phyloP scores from a whole-genome alignment of 2,113 vertebrate species.

The Callocephalon fimbriatum region DNA sequence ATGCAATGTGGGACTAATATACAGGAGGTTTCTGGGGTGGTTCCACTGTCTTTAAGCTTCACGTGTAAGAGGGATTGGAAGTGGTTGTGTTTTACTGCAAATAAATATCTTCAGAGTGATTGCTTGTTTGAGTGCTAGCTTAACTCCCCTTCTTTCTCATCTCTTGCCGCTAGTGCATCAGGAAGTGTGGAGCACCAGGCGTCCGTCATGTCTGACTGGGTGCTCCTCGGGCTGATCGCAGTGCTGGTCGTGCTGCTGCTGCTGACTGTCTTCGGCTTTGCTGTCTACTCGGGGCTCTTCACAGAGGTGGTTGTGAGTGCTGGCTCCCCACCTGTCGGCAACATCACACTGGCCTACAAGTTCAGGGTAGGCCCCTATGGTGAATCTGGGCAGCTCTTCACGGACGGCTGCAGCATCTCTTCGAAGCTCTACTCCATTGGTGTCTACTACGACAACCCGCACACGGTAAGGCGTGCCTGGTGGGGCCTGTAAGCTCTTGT shows the following conservation, averaged over 20 bases:
- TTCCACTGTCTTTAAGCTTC: neutral
- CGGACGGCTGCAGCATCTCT: slow-evolving; percentile 84
- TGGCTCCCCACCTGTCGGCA: slow-evolving; percentile 85
- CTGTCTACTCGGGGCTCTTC: slow-evolving; percentile 86
- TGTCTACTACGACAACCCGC: slow-evolving; percentile 90
- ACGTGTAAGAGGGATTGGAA: neutral
- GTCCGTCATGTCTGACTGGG: slow-evolving; percentile 82
- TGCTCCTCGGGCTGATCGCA: slow-evolving; percentile 74
- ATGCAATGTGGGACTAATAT: slow-evolving; percentile 10
- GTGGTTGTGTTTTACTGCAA: neutral
- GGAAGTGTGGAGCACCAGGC: slow-evolving; percentile 9
- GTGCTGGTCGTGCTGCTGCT: slow-evolving; percentile 79
- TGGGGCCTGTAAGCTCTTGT: neutral
- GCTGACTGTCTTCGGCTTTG: slow-evolving; percentile 79
- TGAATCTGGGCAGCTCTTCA: slow-evolving; percentile 82
- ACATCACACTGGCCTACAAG: slow-evolving; percentile 88
- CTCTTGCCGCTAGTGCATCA: neutral
- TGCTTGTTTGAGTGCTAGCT: neutral
- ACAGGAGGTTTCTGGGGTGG: neutral
- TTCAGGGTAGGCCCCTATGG: slow-evolving; percentile 86
- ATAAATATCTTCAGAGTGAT: neutral
- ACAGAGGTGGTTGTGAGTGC: slow-evolving; percentile 82
- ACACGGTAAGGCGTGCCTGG: slow-evolving; percentile 81
- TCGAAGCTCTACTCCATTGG: slow-evolving; percentile 84
- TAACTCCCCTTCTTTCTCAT: slow-evolving; percentile 17